These are phyloP conservation scores for Parus major DNA, from an alignment of 2,113 vertebrate species.

Conservation along the genomic window DNA sequence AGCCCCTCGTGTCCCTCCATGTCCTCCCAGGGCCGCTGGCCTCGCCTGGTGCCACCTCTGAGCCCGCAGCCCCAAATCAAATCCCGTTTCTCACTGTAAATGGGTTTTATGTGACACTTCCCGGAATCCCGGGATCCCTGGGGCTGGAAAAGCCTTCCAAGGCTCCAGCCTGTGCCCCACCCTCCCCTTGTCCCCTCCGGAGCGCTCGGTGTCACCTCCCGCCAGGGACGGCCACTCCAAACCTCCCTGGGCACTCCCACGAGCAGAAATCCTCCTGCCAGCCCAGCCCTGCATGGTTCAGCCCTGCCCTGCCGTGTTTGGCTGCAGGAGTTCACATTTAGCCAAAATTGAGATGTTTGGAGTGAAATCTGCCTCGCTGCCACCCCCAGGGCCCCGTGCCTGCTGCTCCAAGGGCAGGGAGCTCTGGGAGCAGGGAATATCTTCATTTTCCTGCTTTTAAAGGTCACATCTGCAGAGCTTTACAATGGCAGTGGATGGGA, in stretches of 20 bases:
- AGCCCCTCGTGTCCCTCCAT: neutral
- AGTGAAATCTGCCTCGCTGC: neutral
- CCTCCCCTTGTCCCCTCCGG: neutral
- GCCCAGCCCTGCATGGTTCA: accelerated
- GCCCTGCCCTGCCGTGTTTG: neutral
- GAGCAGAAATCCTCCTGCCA: neutral
- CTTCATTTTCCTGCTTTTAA: neutral
- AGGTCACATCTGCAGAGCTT: neutral
- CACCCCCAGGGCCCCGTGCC: neutral
- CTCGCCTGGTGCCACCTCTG: accelerated
- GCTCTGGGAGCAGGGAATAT: neutral
- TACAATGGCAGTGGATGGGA: neutral
- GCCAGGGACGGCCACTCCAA: neutral
- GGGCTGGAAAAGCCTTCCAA: neutral
- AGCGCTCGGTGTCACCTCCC: neutral
- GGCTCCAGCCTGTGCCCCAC: accelerated
- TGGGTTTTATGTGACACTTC: neutral
- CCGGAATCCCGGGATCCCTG: neutral
- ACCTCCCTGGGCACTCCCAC: neutral
- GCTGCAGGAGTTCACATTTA: accelerated
- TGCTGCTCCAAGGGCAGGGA: neutral
- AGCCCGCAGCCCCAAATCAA: accelerated
- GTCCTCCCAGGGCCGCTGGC: neutral
- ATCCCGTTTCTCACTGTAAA: accelerated
- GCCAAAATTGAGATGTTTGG: neutral